Percentiles rank a stretch among this genome's conserved stretches.
Conservation (phyloP, 2,113 vertebrate species). For the Zonotrichia leucophrys region DNA sequence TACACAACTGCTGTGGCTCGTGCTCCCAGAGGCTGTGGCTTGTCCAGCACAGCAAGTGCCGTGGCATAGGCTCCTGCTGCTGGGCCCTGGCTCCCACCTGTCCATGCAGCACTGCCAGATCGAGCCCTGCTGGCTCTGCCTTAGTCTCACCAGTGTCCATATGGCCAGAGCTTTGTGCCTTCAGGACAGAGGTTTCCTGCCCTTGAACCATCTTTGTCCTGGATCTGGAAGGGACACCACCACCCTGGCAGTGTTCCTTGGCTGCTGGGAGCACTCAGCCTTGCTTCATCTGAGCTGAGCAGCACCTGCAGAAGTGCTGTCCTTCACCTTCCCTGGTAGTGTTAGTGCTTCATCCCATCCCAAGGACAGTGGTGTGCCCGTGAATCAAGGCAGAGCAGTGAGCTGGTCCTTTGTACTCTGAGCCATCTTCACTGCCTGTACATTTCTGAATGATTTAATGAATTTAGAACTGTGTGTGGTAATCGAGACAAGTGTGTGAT, state of each 20-base stretch:
- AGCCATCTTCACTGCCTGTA: background rate
- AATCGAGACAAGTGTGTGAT: background rate
- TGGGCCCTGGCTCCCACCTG: background rate
- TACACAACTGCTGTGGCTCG: background rate
- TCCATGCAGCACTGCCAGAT: accelerated
- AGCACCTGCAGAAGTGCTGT: background rate
- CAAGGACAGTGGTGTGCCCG: background rate
- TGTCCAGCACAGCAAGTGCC: background rate
- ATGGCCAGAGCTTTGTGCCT: background rate
- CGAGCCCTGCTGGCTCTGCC: background rate
- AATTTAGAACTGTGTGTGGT: background rate
- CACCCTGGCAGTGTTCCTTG: background rate
- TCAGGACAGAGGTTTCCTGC: background rate
- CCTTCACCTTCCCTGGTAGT: background rate
- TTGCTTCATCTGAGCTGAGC: background rate
- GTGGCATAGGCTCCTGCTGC: background rate
- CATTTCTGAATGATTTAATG: background rate
- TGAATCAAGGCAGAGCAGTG: background rate
- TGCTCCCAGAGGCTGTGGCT: background rate
- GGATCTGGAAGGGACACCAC: background rate
- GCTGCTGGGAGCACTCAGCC: background rate
- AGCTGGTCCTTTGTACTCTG: background rate
- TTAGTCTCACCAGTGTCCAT: background rate
- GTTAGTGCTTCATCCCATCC: background rate
- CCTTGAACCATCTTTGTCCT: background rate